Conservation (phyloP, 2,113 vertebrate species). For the Rhodinocichla rosea region DNA sequence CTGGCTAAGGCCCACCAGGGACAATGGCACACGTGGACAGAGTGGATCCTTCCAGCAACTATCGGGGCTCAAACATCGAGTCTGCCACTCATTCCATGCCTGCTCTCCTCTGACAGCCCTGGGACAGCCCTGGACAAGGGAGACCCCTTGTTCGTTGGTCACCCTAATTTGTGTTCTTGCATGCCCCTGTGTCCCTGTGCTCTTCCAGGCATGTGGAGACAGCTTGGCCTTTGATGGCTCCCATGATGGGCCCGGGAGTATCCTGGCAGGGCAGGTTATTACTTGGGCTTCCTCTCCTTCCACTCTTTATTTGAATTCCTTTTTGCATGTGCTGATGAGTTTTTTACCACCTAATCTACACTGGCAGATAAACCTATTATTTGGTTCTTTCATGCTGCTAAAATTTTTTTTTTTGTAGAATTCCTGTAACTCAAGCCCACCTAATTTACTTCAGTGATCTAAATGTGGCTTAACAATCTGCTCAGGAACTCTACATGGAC, state of each 20-base stretch:
- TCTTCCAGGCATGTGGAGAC: background rate
- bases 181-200: background rate
- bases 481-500: background rate
- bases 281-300: background rate
- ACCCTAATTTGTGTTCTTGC: background rate
- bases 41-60: background rate
- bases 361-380: background rate
- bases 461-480: background rate
- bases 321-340: background rate
- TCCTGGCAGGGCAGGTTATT: background rate
- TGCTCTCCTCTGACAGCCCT: background rate
- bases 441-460: background rate
- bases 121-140: background rate
- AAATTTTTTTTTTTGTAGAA: background rate
- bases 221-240: background rate
- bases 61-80: background rate
- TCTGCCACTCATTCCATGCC: background rate
- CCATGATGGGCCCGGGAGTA: background rate
- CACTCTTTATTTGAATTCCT: background rate
- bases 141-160: background rate
- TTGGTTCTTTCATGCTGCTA: background rate
- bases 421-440: background rate
- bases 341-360: background rate
- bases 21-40: background rate
- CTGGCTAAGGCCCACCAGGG: background rate